Conservation (phyloP, 2,888 invertebrate genomes). For the Cerceris ruficornis region DNA sequence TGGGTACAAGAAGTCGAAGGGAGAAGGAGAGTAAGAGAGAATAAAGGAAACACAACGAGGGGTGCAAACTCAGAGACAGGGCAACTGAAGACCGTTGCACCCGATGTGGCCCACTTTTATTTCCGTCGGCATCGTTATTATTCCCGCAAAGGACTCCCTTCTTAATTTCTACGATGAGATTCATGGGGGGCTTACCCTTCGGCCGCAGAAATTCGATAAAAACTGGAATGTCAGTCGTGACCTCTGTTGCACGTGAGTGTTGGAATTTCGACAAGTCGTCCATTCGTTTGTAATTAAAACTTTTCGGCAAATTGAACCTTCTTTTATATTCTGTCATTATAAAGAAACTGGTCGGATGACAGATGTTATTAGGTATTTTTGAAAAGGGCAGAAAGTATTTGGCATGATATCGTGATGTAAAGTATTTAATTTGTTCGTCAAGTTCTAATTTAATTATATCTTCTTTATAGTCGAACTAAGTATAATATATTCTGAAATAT, state of each 20-base stretch:
- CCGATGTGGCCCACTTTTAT: conserved; percentile 72
- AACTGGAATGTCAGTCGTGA: conserved; percentile 11
- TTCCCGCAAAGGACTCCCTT: conserved; percentile 29
- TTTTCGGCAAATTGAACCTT: too few species aligned
- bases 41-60: conserved; percentile 56
- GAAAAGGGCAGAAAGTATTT: too few species aligned
- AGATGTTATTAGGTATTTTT: too few species aligned
- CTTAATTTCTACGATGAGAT: conserved; percentile 21
- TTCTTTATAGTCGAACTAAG: too few species aligned
- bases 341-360: too few species aligned
- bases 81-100: conserved; percentile 68
- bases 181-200: conserved; percentile 13
- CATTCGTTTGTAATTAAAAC: too few species aligned
- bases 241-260: background rate
- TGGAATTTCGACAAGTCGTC: too few species aligned
- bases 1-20: conserved; percentile 67
- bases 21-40: conserved; percentile 24
- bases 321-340: too few species aligned
- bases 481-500: too few species aligned
- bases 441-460: too few species aligned
- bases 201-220: conserved; percentile 26
- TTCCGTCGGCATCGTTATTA: conserved; percentile 62
- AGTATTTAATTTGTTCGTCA: too few species aligned
- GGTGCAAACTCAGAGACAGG: conserved; percentile 51
- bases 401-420: too few species aligned